Evolutionary conservation across 2,888 invertebrate species (phyloP), one percentile per base, ranked within the genome.

Genomic region (Melikaiella ostensackeni): DNA sequence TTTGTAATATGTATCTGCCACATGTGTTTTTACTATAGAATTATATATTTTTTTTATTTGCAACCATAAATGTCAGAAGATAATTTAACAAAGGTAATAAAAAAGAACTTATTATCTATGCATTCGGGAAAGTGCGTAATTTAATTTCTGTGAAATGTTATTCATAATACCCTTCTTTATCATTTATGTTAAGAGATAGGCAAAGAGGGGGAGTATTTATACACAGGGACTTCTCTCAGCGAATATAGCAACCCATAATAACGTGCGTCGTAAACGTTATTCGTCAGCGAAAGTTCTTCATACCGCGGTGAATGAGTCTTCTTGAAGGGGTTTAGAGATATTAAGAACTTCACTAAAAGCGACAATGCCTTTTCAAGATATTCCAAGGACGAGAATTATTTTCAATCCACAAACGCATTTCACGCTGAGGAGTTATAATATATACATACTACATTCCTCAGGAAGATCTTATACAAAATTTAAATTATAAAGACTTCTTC

Each of bases 231-330:
- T 64, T 64, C 7, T n/a, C 13, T n/a, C n/a, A 13, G 24, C n/a
- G 21, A 66, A 19, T 70, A 50, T 50, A 70, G 19, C n/a, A 21
- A 27, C 38, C 21, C 42, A 30, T 70, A 30, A 70, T 50, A 70
- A 70, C 30, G 70, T 70, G 42, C 42, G 46, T 66, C 66, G 66
- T 50, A 70, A 70, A 70, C 46, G n/a, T 70, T 66, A 64, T 64
- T 64, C 64, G 64, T 64, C 42, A 42, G 24, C 24, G 16, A 66
- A 19, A 7, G 42, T 66, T 66, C 66, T 8, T 66, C 66, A 66
- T 66, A 46, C 42, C 24, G 66, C 27, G 3, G 27, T 24, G 19
- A 66, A 66, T 46, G 66, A 66, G 57, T 24, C 57, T 57, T 57
- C 57, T 57, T 57, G 24, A 66, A 27, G 38, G 64, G 64, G 21